Evolutionary conservation across 2,888 invertebrate genomes (phyloP).

Genomic region (Dichetophora obliterata): DNA sequence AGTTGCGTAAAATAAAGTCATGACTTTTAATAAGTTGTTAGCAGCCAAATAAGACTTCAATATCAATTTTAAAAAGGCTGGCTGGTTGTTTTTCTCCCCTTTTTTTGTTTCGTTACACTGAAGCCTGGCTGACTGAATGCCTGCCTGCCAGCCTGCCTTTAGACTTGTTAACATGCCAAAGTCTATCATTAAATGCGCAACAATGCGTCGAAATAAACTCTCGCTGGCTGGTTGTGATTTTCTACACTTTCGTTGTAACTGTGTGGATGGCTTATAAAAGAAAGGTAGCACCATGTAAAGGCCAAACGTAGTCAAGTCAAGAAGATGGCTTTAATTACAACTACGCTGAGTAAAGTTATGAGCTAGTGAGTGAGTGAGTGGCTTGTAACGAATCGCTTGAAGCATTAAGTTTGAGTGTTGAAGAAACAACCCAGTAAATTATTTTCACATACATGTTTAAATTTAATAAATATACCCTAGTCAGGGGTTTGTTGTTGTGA

Average conservation of each 20-base stretch:
- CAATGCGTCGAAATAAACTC: conserved; percentile 31
- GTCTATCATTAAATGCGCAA: conserved; percentile 37
- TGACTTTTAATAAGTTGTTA: conserved; percentile 34
- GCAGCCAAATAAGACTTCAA: conserved; percentile 8
- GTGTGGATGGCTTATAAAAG: neutral
- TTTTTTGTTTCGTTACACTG: neutral
- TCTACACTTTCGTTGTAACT: neutral
- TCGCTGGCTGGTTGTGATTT: conserved; percentile 22
- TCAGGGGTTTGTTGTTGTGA: too few relatives aligned
- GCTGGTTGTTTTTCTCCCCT: neutral
- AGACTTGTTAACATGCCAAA: conserved; percentile 32
- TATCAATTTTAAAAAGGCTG: conserved; percentile 1
- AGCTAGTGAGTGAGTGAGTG: neutral
- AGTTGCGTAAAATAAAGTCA: conserved; percentile 30
- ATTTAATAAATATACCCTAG: neutral
- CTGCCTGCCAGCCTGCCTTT: neutral
- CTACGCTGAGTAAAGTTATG: neutral
- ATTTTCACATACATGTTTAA: neutral
- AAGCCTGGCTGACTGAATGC: neutral
- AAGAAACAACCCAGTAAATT: neutral
- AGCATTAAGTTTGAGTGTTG: neutral
- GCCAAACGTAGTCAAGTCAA: neutral
- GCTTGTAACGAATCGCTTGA: neutral
- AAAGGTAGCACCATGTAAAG: neutral
- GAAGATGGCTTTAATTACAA: conserved; percentile 39